Base-by-base conservation (phyloP, 2,888 invertebrate genomes). In the Tetrapedia diversipes region DNA sequence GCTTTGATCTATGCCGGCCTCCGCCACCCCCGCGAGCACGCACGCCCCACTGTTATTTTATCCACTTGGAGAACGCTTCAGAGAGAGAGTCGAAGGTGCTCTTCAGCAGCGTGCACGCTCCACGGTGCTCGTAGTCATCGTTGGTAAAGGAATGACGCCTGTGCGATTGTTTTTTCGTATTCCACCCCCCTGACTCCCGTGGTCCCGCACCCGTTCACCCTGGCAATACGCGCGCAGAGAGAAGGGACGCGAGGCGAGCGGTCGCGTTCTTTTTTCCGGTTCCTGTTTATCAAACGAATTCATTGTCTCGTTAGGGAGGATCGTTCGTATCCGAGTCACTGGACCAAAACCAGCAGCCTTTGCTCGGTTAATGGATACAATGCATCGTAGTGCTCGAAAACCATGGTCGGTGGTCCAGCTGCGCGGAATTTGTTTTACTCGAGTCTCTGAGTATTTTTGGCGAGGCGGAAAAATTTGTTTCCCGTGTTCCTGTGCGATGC, bases 1-100 rank as follows among this genome's bases (percentile, higher is more conserved):
- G 86, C 91, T 91, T 91, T 91, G 91, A 91, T 91, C 90, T 89
- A 81, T 85, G 88, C 90, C 90, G 90, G 86, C 88, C 87, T 86
- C 83, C 82, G 79, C 82, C 86, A 86, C 85, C 78, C 81, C 85
- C 83, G 72, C 77, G 56, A 72, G 22, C 57, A 67, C 59, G 63
- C 77, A 64, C 63, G 37, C 75, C 82, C 71, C 71, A 81, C 81
- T 76, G 82, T 84, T 83, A 85, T 86, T 87, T 87, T 84, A 85
- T 85, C 86, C 88, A 86, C 83, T 88, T 84, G 77, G 85, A 82
- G 81, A 71, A 84, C 77, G 77, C 81, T 84, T 79, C 77, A 81
- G 72, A 84, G 81, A 81, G 72, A 84, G 81, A 84, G 79, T 77
- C 74, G 83, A 78, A 84, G 83, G 86, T 70, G 81, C 80, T 80